phyloP scores from a whole-genome alignment of 2,888 invertebrate genomes.

The Notocelia uddmanniana region DNA sequence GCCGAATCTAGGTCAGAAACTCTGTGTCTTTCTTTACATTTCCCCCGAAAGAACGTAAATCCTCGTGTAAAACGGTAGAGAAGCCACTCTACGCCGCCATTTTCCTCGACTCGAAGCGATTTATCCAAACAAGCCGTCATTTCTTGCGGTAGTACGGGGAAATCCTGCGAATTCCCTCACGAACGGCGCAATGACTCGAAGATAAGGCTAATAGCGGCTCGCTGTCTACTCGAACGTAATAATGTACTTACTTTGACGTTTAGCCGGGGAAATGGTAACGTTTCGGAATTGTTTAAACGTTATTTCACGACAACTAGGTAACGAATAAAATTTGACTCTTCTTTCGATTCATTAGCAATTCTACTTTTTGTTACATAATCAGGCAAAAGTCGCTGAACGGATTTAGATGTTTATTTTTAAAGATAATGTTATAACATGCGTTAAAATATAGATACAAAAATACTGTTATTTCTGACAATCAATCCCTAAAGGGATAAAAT shows the following conservation, averaged over 20 bases:
- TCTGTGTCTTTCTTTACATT: slow-evolving; percentile 32
- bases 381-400: no score
- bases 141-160: slow-evolving; percentile 54
- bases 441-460: no score
- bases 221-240: slow-evolving; percentile 52
- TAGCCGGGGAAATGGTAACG: slow-evolving; percentile 2
- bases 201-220: slow-evolving; percentile 61
- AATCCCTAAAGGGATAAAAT: no score
- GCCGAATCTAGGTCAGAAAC: slow-evolving; percentile 36
- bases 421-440: no score
- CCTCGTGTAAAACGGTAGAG: slow-evolving; percentile 38
- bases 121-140: slow-evolving; percentile 58
- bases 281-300: neutral
- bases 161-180: slow-evolving; percentile 65
- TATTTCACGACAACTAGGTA: neutral
- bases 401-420: no score
- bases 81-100: slow-evolving; percentile 39
- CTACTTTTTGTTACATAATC: no score
- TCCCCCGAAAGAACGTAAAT: slow-evolving; percentile 38
- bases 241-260: slow-evolving; percentile 43
- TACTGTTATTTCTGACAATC: no score
- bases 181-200: slow-evolving; percentile 60
- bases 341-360: neutral
- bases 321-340: neutral
- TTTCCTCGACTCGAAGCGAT: slow-evolving; percentile 38